Evolutionary conservation across 2,888 invertebrate species (phyloP).

Genomic region (Andrena hattorfiana): DNA sequence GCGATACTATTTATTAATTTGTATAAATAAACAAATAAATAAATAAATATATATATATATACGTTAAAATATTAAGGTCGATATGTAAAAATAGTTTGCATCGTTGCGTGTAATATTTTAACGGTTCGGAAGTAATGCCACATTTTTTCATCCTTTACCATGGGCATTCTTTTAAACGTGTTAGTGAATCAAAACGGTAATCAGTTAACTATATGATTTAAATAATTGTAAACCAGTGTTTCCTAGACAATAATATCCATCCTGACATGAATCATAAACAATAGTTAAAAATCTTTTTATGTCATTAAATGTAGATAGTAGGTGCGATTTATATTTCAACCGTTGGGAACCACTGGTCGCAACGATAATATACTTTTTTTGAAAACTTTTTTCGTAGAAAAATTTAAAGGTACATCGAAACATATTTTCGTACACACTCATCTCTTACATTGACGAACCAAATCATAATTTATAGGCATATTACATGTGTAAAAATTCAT

Average conservation of each 20-base stretch:
- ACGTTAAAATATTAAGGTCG: conserved; percentile 44
- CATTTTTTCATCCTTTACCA: conserved; percentile 38
- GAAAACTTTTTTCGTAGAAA: conserved; percentile 1
- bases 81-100: conserved; percentile 61
- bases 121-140: conserved; percentile 38
- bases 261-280: conserved; percentile 10
- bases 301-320: conserved; percentile 5
- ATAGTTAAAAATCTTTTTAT: conserved; percentile 28
- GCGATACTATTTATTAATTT: conserved; percentile 78
- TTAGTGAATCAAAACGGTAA: conserved; percentile 26
- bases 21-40: conserved; percentile 45
- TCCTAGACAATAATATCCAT: conserved; percentile 50
- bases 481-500: conserved; percentile 1
- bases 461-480: conserved; percentile 25
- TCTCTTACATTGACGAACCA: conserved; percentile 23
- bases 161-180: conserved; percentile 50
- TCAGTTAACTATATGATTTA: conserved; percentile 39
- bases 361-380: conserved; percentile 1
- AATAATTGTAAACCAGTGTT: conserved; percentile 42
- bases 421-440: conserved; percentile 26
- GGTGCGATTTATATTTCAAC: conserved; percentile 22
- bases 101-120: conserved; percentile 58
- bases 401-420: conserved; percentile 8
- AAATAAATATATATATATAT: conserved; percentile 41
- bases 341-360: conserved; percentile 36